Base-by-base conservation (phyloP, 2,888 invertebrate genomes). In the Cephus pulcher region DNA sequence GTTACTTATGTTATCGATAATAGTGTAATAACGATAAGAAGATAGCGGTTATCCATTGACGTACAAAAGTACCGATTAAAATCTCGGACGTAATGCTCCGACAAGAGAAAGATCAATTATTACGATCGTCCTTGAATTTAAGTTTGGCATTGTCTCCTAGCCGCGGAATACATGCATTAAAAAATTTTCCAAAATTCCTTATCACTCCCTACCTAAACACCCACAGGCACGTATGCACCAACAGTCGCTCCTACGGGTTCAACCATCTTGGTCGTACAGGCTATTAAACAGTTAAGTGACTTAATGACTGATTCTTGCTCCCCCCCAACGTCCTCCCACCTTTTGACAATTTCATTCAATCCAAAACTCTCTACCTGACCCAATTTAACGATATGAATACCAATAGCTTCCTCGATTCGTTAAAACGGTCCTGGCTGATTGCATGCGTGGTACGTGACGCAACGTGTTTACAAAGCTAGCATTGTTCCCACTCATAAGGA, bases 381-480 rank as follows among this genome's bases (percentile, higher is more conserved):
- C 81, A 84, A 81, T 82, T 85, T 75, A 82, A 80, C 79, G 83
- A 84, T 82, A 84, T 82, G 85, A 85, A 85, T 86, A 83, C 83
- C 84, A 85, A 86, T 84, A 81, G 83, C 83, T 86, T 86, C 83
- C 83, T 84, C 80, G 81, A 81, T 83, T 80, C 79, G 80, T 82
- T 82, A 78, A 73, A 82, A 83, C 84, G 83, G 81, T 82, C 56
- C 56, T 6, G 23, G 9, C 2, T 6, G 9, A 2, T 56, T 56
- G 9, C 23, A 23, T 56, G 9, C 6, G 9, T 23, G 23, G 4
- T 0, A 15, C 40, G 56, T 56, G 56, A 23, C 23, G 56, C 23
- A 56, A 23, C 23, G 23, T 9, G 23, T 56, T 23, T 9, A 15
- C 23, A 23, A 56, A 56, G 2, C 56, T 9, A 56, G 6, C 56